phyloP scores from a whole-genome alignment of 2,797 vertebrate genomes.

The Menidia menidia region DNA sequence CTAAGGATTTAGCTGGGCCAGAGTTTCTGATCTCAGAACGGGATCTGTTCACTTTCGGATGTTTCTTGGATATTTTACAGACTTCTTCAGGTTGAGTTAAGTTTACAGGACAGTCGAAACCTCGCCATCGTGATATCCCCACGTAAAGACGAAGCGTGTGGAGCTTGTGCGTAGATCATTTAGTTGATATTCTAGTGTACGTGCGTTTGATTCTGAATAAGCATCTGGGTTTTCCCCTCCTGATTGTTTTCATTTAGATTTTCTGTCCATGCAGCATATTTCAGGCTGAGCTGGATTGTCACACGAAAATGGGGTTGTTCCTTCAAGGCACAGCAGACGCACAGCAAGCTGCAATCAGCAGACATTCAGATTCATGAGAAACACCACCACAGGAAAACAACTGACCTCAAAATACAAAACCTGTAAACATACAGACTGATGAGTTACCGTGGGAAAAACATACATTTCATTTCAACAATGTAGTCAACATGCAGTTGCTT shows the following conservation, averaged over 20 bases:
- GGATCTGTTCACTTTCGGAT: neutral
- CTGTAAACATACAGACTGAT: constrained; percentile 29
- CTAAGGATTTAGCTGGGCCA: neutral
- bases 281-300: constrained; percentile 87
- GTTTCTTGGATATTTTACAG: neutral
- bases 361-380: constrained; percentile 74
- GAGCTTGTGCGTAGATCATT: neutral
- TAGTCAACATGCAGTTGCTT: constrained; percentile 49
- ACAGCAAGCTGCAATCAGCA: constrained; percentile 59
- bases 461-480: constrained; percentile 35
- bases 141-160: too few relatives aligned
- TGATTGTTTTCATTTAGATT: constrained; percentile 56
- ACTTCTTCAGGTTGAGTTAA: too few relatives aligned
- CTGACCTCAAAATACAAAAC: constrained; percentile 52
- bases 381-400: constrained; percentile 30
- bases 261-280: constrained; percentile 84
- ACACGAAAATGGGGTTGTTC: constrained; percentile 64
- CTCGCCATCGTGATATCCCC: too few relatives aligned
- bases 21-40: constrained; percentile 3
- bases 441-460: constrained; percentile 7
- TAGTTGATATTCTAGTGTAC: constrained; percentile 13
- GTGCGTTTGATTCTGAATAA: neutral
- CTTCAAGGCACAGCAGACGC: constrained; percentile 84
- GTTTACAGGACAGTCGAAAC: too few relatives aligned
- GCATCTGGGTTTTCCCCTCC: constrained; percentile 38